Percentiles rank a stretch among this genome's conserved stretches.
Conservation (phyloP, 2,113 vertebrate genomes). For the Pteropus alecto region DNA sequence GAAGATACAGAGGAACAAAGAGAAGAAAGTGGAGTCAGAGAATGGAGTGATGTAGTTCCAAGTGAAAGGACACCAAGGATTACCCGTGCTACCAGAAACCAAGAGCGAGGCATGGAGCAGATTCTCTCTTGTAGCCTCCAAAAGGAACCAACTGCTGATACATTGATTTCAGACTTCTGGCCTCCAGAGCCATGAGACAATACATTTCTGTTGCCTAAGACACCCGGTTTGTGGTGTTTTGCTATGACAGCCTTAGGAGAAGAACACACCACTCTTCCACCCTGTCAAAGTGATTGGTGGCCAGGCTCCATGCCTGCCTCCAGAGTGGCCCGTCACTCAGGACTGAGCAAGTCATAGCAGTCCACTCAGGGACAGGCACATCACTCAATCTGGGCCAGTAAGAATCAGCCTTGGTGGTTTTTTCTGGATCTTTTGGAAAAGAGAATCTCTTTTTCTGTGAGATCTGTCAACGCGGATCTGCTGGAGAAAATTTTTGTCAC, state of each 20-base stretch:
- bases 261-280: fast-evolving
- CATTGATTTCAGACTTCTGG: neutral
- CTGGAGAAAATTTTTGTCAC: neutral
- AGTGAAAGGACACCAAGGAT: neutral
- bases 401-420: neutral
- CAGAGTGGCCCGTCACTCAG: neutral
- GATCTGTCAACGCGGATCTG: neutral
- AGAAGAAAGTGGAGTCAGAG: neutral
- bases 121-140: neutral
- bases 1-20: neutral
- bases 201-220: neutral
- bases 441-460: neutral
- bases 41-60: no score
- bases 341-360: no score
- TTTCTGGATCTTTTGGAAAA: neutral
- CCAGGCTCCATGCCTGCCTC: fast-evolving
- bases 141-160: neutral
- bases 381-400: no score
- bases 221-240: neutral
- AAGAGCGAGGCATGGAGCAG: neutral
- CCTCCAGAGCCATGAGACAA: neutral
- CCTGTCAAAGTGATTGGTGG: neutral
- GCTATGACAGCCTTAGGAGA: neutral
- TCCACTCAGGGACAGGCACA: neutral
- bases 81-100: neutral